Base-by-base conservation (phyloP, 1,140 invertebrate genomes). In the Drosophila insularis region DNA sequence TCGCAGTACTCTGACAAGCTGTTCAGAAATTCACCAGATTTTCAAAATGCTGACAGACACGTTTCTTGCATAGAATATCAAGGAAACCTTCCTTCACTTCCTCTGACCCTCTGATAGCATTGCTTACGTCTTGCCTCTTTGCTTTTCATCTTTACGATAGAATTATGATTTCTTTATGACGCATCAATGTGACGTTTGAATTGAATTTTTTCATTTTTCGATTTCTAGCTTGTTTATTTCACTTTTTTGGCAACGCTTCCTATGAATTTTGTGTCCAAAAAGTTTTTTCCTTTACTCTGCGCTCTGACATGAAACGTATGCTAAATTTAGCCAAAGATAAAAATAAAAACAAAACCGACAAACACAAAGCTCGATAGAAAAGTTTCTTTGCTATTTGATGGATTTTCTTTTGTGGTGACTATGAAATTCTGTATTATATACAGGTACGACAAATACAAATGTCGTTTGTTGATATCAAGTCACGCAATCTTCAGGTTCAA, bases 61-160 rank as follows among this genome's bases (percentile, higher is more conserved):
- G 81, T 85, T 85, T 81, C 71, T 75, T 68, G 82, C 70, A 86
- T 81, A 71, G 69, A 68, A 77, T 84, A 80, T 85, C 76, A 67
- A 39, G 50, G n/a, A 37, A 64, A 37, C n/a, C 21, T 40, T n/a
- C n/a, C 43, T 4, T 4, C 35, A 17, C 17, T 19, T 10, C 54
- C 8, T 2, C 13, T 21, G 13, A 2, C 14, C 6, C 35, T 23
- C 60, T 13, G 8, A 10, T 50, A 8, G 14, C 17, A 8, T 14
- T 8, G 5, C 8, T 27, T 27, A 6, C 27, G 4, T 27, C 43
- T 46, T 6, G 39, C 14, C 19, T 31, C 2, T 2, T 10, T 1
- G 13, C 50, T 1, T 19, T 19, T 50, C 21, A 40, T 58, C 4
- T 61, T 59, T 59, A 66, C 27, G 14, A 46, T 31, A 6, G 43